Conservation (phyloP, 1,140 invertebrate species). For the Pogonomyrmex californicus region DNA sequence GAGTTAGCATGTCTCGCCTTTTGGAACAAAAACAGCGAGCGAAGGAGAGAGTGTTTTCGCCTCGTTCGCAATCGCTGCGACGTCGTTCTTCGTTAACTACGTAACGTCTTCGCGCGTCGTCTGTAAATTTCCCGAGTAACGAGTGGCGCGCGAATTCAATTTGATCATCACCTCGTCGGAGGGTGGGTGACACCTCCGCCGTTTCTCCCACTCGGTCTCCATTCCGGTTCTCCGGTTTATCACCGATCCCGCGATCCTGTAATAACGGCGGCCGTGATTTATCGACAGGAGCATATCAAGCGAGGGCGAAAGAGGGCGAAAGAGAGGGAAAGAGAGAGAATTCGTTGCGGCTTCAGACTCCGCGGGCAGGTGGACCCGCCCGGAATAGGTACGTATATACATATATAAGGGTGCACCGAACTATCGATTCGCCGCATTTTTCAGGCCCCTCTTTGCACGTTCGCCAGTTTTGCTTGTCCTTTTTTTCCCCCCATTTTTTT, state of each 20-base stretch:
- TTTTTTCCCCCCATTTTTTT: slow-evolving; percentile 2
- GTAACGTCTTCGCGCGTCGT: slow-evolving; percentile 32
- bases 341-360: slow-evolving; percentile 70
- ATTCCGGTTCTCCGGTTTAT: slow-evolving; percentile 64
- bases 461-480: slow-evolving; percentile 45
- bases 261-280: slow-evolving; percentile 76
- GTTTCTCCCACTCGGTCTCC: background rate
- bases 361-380: slow-evolving; percentile 58
- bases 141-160: slow-evolving; percentile 47
- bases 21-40: background rate
- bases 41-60: background rate
- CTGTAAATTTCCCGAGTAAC: slow-evolving; percentile 7
- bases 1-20: background rate
- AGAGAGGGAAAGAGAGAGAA: slow-evolving; percentile 63
- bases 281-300: slow-evolving; percentile 71
- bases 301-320: slow-evolving; percentile 26
- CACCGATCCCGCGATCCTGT: slow-evolving; percentile 72
- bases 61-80: background rate
- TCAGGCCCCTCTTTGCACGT: slow-evolving; percentile 56
- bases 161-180: slow-evolving; percentile 25
- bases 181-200: slow-evolving; percentile 10
- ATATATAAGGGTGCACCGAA: slow-evolving; percentile 65
- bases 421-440: slow-evolving; percentile 66
- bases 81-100: slow-evolving; percentile 32
- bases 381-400: slow-evolving; percentile 61